Conservation (phyloP, 2,797 vertebrate genomes). For the Valencia hispanica region DNA sequence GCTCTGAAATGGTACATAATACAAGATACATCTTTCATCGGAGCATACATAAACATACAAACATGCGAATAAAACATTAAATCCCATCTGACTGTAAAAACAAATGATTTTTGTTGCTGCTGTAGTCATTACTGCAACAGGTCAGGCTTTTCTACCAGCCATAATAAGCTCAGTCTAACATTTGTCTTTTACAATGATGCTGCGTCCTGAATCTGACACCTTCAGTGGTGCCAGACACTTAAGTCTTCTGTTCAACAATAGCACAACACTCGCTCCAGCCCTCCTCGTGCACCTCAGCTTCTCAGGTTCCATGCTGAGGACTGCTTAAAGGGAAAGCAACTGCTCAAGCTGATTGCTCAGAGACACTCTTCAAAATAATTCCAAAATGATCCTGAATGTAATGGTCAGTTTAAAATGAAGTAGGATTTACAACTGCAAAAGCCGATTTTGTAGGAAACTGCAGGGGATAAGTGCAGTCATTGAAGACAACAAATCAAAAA, state of each 20-base stretch:
- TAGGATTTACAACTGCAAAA: slow-evolving; percentile 23
- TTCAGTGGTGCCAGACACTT: slow-evolving; percentile 63
- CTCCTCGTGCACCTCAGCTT: slow-evolving; percentile 46
- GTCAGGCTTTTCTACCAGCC: slow-evolving; percentile 22
- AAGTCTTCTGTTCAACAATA: slow-evolving; percentile 65
- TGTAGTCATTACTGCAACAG: slow-evolving; percentile 8
- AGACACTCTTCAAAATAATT: slow-evolving; percentile 18
- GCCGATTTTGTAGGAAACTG: slow-evolving; percentile 31
- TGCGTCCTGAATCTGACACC: slow-evolving; percentile 61
- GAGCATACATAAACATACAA: neutral
- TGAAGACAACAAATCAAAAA: slow-evolving; percentile 58
- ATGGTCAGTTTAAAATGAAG: slow-evolving; percentile 40
- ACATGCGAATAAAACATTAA: slow-evolving; percentile 13
- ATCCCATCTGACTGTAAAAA: slow-evolving; percentile 22
- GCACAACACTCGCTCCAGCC: slow-evolving; percentile 56
- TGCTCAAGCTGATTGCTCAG: slow-evolving; percentile 38
- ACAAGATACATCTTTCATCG: slow-evolving; percentile 8
- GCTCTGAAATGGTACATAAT: neutral
- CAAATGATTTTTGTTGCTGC: slow-evolving; percentile 9
- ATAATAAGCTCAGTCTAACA: slow-evolving; percentile 67
- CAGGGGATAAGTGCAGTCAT: slow-evolving; percentile 43
- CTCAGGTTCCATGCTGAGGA: slow-evolving; percentile 47
- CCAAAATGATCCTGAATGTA: slow-evolving; percentile 42
- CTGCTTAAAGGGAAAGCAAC: slow-evolving; percentile 9
- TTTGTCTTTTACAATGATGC: slow-evolving; percentile 67